phyloP scores from a whole-genome alignment of 2,888 invertebrate species.

The Nomada fucata region DNA sequence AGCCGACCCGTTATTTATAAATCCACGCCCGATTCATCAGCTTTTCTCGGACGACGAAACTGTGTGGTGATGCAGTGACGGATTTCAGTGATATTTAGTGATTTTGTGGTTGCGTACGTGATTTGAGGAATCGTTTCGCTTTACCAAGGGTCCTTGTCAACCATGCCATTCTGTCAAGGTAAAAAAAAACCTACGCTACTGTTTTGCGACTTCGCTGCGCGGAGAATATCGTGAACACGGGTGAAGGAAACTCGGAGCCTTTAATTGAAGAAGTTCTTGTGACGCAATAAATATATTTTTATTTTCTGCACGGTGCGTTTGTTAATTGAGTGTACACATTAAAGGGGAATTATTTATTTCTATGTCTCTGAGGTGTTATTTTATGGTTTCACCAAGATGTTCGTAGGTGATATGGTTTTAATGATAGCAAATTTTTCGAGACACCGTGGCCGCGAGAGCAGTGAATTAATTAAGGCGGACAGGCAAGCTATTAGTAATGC shows the following conservation, averaged over 20 bases:
- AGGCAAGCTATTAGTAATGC: not conserved
- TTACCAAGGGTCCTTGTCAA: slow-evolving; percentile 51
- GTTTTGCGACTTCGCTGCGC: too few relatives aligned
- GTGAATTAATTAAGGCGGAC: not conserved
- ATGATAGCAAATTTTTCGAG: not conserved
- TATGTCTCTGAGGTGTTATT: too few relatives aligned
- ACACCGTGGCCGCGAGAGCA: not conserved
- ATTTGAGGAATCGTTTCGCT: slow-evolving; percentile 39
- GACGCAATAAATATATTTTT: too few relatives aligned
- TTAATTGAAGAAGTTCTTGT: too few relatives aligned
- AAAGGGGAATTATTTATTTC: too few relatives aligned
- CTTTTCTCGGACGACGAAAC: slow-evolving; percentile 18
- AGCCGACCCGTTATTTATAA: slow-evolving; percentile 49
- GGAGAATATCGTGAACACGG: too few relatives aligned
- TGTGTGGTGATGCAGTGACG: slow-evolving; percentile 34
- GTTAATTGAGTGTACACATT: too few relatives aligned
- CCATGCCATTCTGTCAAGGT: slow-evolving; percentile 61
- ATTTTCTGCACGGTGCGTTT: too few relatives aligned
- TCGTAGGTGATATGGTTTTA: not conserved
- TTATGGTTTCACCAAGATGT: not conserved
- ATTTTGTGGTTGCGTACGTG: slow-evolving; percentile 1
- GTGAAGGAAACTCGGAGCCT: too few relatives aligned
- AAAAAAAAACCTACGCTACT: slow-evolving; percentile 37
- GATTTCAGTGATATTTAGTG: slow-evolving; percentile 34
- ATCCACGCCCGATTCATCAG: slow-evolving; percentile 15